A percentile compares a stretch with the other conserved stretches of the same genome.
phyloP scores from a whole-genome alignment of 2,797 vertebrate species.

The Premnoplex brunnescens region DNA sequence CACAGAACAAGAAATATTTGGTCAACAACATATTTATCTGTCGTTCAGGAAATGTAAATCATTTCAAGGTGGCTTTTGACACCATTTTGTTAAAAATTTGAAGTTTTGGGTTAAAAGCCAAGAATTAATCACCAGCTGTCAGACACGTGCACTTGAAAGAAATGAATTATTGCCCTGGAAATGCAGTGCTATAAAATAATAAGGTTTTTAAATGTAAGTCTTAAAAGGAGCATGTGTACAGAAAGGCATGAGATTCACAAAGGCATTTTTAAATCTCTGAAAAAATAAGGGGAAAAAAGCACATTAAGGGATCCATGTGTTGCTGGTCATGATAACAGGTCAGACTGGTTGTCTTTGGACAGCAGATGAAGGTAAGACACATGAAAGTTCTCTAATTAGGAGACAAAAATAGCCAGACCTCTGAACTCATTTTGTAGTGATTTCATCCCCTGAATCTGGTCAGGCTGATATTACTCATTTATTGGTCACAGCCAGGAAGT shows the following conservation, averaged over 20 bases:
- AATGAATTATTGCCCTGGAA: background rate
- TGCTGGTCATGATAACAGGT: background rate
- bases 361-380: background rate
- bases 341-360: background rate
- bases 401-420: background rate
- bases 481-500: slow-evolving; percentile 10
- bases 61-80: background rate
- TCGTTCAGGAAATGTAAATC: background rate
- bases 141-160: background rate
- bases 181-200: background rate
- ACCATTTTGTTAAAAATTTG: background rate
- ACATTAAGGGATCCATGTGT: background rate
- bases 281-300: background rate
- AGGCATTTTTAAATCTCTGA: background rate
- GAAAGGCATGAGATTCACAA: background rate
- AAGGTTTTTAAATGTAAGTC: background rate
- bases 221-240: background rate
- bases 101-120: background rate
- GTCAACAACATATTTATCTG: background rate
- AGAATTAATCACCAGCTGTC: background rate
- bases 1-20: background rate
- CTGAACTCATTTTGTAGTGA: background rate
- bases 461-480: background rate
- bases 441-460: background rate
- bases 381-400: background rate